Evolutionary conservation across 1,140 invertebrate genomes (phyloP).

Genomic region (Epicauta chinensis): DNA sequence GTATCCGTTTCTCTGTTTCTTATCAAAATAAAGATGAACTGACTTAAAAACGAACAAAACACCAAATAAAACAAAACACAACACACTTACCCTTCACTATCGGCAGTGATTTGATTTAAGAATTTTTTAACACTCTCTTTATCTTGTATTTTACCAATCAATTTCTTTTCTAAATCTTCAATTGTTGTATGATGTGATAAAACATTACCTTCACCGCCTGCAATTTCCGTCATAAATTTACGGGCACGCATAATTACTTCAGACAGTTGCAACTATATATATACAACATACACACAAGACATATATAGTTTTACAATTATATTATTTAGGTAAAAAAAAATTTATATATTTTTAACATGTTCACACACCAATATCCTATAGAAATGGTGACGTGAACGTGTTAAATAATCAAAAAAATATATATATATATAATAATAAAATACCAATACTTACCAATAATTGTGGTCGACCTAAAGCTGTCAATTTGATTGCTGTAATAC

Average conservation of each 20-base stretch:
- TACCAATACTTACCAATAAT: constrained; percentile 81
- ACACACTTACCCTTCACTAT: constrained; percentile 73
- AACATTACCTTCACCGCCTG: constrained; percentile 74
- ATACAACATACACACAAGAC: too few relatives aligned
- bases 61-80: too few relatives aligned
- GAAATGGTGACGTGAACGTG: too few relatives aligned
- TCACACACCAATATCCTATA: too few relatives aligned
- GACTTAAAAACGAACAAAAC: too few relatives aligned
- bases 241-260: constrained; percentile 94
- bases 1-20: too few relatives aligned
- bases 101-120: constrained; percentile 83
- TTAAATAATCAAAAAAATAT: too few relatives aligned
- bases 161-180: constrained; percentile 82
- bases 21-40: too few relatives aligned
- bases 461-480: constrained; percentile 96
- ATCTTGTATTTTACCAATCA: constrained; percentile 65
- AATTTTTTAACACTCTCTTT: constrained; percentile 79
- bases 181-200: constrained; percentile 76
- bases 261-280: constrained; percentile 96
- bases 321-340: too few relatives aligned
- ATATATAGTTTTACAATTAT: neutral
- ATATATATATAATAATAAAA: too few relatives aligned
- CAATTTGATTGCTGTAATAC: constrained; percentile 95
- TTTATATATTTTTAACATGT: too few relatives aligned
- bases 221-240: constrained; percentile 84